A percentile compares a stretch with the other conserved stretches of the same genome.
Evolutionary conservation across 2,113 vertebrate species (phyloP).

Genomic region (Illadopsis cleaveri): DNA sequence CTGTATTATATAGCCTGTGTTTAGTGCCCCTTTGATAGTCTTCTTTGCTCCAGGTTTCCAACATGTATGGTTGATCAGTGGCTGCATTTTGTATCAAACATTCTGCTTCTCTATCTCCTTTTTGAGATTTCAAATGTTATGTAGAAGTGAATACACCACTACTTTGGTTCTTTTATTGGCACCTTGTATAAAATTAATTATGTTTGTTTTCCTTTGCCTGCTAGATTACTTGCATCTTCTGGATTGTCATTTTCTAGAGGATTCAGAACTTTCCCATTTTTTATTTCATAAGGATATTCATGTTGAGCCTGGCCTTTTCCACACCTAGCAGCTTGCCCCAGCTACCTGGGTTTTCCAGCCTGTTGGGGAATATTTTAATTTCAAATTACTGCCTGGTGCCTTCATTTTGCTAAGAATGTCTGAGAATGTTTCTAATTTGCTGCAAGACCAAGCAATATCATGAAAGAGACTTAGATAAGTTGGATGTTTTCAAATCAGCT

Average conservation of each 20-base stretch:
- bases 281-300: background rate
- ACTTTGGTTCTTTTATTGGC: background rate
- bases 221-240: background rate
- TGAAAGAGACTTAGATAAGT: background rate
- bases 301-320: background rate
- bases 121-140: background rate
- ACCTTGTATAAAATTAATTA: background rate
- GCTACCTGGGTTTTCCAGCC: background rate
- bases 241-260: background rate
- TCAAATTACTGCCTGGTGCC: background rate
- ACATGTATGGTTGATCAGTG: background rate
- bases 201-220: background rate
- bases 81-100: background rate
- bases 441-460: background rate
- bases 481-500: conserved; percentile 34
- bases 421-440: conserved; percentile 31
- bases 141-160: background rate
- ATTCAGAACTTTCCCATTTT: background rate
- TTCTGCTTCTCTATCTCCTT: background rate
- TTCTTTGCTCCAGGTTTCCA: background rate
- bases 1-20: background rate
- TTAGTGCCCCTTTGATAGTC: background rate
- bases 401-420: background rate
- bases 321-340: background rate
- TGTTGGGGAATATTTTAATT: background rate